Conservation (phyloP, 2,797 vertebrate genomes). For the Danio albolineatus region DNA sequence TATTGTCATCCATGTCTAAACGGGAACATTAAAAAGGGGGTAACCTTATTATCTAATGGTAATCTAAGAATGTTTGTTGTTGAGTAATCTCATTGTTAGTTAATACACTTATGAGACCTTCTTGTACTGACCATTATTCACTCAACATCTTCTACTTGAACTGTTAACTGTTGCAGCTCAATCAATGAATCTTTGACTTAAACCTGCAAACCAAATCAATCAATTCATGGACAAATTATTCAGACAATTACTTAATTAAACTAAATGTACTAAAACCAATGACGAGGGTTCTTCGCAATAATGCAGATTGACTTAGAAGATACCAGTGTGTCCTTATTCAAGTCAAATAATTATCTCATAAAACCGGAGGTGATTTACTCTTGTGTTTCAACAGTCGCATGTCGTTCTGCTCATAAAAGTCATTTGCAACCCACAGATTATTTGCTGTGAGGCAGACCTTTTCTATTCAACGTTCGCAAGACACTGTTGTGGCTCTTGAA, state of each 20-base stretch:
- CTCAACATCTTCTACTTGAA: not conserved
- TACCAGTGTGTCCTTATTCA: not conserved
- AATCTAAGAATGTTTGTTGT: no score
- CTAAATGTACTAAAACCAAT: conserved; percentile 5
- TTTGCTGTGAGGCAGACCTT: conserved; percentile 45
- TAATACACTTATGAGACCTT: not conserved
- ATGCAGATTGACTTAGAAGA: conserved; percentile 12
- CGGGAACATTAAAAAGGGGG: no score
- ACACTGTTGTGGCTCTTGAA: conserved; percentile 55
- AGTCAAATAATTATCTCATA: conserved; percentile 15
- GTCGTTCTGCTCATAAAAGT: conserved; percentile 46
- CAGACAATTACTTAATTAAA: conserved; percentile 10
- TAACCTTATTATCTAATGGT: no score
- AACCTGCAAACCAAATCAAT: conserved; percentile 9
- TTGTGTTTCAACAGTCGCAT: conserved; percentile 29
- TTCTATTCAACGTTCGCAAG: conserved; percentile 50
- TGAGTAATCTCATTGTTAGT: no score
- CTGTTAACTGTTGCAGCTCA: not conserved
- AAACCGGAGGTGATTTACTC: conserved; percentile 32
- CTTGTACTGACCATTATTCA: not conserved
- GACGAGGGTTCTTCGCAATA: not conserved
- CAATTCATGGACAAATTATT: not conserved
- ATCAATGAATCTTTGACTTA: not conserved
- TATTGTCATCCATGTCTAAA: no score
- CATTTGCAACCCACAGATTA: conserved; percentile 43